These are phyloP conservation scores for Steinernema feltiae DNA, from an alignment of 1,140 invertebrate species.

Conservation along the genomic window DNA sequence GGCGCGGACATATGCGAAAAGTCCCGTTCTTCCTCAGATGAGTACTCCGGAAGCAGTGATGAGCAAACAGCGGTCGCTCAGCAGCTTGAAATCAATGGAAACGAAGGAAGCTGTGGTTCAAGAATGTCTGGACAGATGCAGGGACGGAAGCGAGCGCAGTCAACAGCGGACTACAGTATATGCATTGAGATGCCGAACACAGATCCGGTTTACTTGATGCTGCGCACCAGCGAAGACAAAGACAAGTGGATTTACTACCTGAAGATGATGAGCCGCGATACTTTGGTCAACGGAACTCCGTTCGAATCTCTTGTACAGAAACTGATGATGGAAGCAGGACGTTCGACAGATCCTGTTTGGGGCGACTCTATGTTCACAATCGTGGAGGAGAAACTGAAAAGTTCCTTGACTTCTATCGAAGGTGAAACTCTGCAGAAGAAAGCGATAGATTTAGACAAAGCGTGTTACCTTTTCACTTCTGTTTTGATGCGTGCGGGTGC, in stretches of 20 bases:
- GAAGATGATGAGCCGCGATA: constrained; percentile 39
- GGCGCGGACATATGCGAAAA: constrained; percentile 44
- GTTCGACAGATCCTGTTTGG: constrained; percentile 36
- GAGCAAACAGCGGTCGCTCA: background rate
- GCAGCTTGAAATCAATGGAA: constrained; percentile 20
- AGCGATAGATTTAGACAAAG: constrained; percentile 43
- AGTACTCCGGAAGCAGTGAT: constrained; percentile 39
- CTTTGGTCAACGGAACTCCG: constrained; percentile 38
- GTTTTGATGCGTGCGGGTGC: constrained; percentile 44
- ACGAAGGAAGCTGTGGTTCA: background rate
- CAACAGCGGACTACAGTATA: constrained; percentile 34
- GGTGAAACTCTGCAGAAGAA: constrained; percentile 39
- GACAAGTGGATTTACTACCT: constrained; percentile 53
- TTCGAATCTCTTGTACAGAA: constrained; percentile 38
- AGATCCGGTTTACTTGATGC: constrained; percentile 46
- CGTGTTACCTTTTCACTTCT: constrained; percentile 42
- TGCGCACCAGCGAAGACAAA: constrained; percentile 43
- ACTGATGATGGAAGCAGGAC: constrained; percentile 35
- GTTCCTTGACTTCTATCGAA: constrained; percentile 41
- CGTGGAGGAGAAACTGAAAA: constrained; percentile 39
- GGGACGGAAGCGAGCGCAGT: constrained; percentile 19
- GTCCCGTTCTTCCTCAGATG: constrained; percentile 31
- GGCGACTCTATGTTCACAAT: constrained; percentile 40
- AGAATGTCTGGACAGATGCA: background rate
- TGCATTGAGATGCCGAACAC: constrained; percentile 39